Percentiles rank a stretch among this genome's conserved stretches.
These are phyloP conservation scores for Eustalomyia histrio DNA, from an alignment of 2,888 invertebrate genomes.

Conservation along the genomic window DNA sequence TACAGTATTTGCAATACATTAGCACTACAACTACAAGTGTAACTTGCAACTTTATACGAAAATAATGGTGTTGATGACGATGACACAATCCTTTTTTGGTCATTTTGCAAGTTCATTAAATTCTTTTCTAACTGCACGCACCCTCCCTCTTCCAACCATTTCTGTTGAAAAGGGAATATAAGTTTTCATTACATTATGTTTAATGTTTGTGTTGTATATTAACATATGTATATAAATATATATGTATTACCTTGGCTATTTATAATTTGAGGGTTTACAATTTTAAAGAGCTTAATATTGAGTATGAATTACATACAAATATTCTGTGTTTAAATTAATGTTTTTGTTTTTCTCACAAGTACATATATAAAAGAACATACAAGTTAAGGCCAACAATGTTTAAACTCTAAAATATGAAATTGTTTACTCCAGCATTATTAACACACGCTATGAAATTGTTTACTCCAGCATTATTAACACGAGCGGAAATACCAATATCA, in stretches of 20 bases:
- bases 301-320: background rate
- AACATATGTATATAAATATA: background rate
- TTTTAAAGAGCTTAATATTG: background rate
- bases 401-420: no score
- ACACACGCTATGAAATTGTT: no score
- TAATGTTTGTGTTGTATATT: no score
- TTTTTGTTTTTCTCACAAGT: no score
- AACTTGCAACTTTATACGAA: no score
- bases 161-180: background rate
- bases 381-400: no score
- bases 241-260: background rate
- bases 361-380: no score
- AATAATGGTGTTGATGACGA: background rate
- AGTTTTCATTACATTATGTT: background rate
- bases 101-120: background rate
- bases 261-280: background rate
- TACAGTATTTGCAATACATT: background rate
- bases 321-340: no score
- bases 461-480: no score
- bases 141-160: no score
- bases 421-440: no score
- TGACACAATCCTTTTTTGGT: background rate
- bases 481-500: no score
- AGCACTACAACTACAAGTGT: background rate
- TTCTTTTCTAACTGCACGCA: background rate